phyloP scores from a whole-genome alignment of 2,797 vertebrate species.

The Artibeus lituratus region DNA sequence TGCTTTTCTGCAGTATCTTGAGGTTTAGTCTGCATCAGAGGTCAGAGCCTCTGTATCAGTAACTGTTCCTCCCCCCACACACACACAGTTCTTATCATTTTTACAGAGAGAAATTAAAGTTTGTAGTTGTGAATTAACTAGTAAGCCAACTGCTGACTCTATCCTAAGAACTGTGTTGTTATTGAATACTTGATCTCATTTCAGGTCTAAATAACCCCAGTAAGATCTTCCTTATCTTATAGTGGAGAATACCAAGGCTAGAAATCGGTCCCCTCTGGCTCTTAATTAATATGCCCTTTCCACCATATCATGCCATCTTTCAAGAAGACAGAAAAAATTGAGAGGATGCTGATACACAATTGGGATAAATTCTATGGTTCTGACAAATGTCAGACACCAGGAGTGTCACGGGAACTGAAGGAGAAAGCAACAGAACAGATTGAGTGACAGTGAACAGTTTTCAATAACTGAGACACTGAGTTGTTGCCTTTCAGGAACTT shows the following conservation, averaged over 20 bases:
- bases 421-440: background rate
- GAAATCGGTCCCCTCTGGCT: background rate
- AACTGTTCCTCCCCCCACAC: background rate
- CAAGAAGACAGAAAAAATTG: background rate
- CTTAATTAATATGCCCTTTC: background rate
- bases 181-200: background rate
- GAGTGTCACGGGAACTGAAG: background rate
- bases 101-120: background rate
- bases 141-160: background rate
- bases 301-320: background rate
- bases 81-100: background rate
- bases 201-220: background rate
- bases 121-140: background rate
- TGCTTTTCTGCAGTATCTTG: background rate
- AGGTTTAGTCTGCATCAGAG: background rate
- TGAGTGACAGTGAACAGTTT: background rate
- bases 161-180: background rate
- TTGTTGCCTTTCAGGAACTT: background rate
- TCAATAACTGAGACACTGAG: background rate
- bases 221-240: background rate
- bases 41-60: background rate
- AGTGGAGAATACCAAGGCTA: background rate
- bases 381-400: background rate
- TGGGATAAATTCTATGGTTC: background rate
- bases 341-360: background rate